phyloP scores from a whole-genome alignment of 1,140 invertebrate genomes.

The Hyposmocoma kahamanoa region DNA sequence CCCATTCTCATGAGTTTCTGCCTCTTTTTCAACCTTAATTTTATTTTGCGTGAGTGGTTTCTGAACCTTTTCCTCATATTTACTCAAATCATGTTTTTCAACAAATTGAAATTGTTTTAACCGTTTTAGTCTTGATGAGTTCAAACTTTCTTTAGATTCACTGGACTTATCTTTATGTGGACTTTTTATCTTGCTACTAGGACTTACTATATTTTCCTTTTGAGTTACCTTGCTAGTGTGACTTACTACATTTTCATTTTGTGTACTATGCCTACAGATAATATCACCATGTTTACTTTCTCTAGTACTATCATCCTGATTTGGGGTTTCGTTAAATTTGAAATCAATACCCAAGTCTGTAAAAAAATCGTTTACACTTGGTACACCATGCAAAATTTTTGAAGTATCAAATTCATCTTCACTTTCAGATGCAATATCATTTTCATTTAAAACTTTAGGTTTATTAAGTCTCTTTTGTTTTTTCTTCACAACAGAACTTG shows the following conservation, averaged over 20 bases:
- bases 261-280: too few species aligned
- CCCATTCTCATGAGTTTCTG: too few species aligned
- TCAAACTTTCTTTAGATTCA: conserved; percentile 12
- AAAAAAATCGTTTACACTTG: conserved; percentile 65
- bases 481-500: conserved; percentile 21
- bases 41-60: too few species aligned
- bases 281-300: too few species aligned
- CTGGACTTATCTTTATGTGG: conserved; percentile 8
- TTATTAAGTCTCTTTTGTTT: conserved; percentile 26
- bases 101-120: conserved; percentile 58
- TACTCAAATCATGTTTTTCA: conserved; percentile 41
- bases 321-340: conserved; percentile 32
- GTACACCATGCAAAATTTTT: conserved; percentile 48
- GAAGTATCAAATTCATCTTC: conserved; percentile 19
- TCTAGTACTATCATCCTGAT: too few species aligned
- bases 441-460: conserved; percentile 12
- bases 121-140: conserved; percentile 35
- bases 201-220: neutral
- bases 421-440: conserved; percentile 13
- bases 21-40: conserved; percentile 9
- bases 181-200: conserved; percentile 4
- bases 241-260: too few species aligned
- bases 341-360: conserved; percentile 49
- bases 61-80: conserved; percentile 37
- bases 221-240: too few species aligned